Percentiles rank a stretch among this genome's conserved stretches.
Evolutionary conservation across 1,140 invertebrate genomes (phyloP).

Genomic region (Ridgeia piscesae): DNA sequence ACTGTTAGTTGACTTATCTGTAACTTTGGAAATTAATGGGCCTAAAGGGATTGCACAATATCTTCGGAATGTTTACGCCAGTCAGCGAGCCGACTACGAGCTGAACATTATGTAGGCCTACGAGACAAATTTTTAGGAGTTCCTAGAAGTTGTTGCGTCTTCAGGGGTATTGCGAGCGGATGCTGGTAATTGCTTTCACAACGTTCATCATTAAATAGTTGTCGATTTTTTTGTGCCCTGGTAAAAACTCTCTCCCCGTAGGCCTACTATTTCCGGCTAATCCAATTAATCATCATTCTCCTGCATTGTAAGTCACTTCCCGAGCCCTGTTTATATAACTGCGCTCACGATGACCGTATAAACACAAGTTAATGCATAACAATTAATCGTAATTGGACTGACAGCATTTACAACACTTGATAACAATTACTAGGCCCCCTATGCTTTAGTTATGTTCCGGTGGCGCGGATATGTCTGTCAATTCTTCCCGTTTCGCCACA

Average conservation of each 20-base stretch:
- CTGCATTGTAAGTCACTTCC: not conserved
- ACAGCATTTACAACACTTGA: not conserved
- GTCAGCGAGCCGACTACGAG: not conserved
- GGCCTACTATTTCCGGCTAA: no score
- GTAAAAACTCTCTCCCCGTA: no score
- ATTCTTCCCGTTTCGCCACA: no score
- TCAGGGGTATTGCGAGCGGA: not conserved
- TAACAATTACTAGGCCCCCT: no score
- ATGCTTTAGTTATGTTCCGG: no score
- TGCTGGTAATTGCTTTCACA: not conserved
- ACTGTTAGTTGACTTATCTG: no score
- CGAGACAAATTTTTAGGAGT: not conserved
- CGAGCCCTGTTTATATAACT: not conserved
- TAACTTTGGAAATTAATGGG: no score
- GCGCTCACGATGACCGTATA: not conserved
- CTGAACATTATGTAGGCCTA: no score
- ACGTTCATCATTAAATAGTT: not conserved
- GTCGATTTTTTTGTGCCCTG: not conserved
- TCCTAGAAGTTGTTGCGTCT: not conserved
- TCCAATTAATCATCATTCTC: no score
- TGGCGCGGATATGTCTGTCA: no score
- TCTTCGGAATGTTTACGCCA: not conserved
- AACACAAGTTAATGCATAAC: not conserved
- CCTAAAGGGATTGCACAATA: not conserved
- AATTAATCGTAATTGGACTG: not conserved